Conservation (phyloP, 2,113 vertebrate species). For the cattle (Bos taurus) region ARS-UCD2.0 NC_037350.1:3283501-3284000, state of each 20-base stretch:
- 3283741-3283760: neutral
- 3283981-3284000: neutral
- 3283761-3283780: neutral
- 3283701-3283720: neutral
- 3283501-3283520: neutral
- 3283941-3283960: neutral
- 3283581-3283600: neutral
- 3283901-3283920: neutral
- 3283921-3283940: neutral
- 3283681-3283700: neutral
- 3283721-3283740: neutral
- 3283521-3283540: neutral
- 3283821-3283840: neutral
- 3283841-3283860: neutral
- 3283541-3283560: neutral
- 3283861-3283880: neutral
- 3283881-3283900: neutral
- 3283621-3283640: neutral
- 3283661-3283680: neutral
- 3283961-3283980: neutral
- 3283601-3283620: neutral
- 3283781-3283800: neutral
- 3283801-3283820: neutral
- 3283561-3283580: neutral
- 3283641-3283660: neutral